Base-by-base conservation (phyloP, 1,140 invertebrate genomes). In the Bombus confusus region DNA sequence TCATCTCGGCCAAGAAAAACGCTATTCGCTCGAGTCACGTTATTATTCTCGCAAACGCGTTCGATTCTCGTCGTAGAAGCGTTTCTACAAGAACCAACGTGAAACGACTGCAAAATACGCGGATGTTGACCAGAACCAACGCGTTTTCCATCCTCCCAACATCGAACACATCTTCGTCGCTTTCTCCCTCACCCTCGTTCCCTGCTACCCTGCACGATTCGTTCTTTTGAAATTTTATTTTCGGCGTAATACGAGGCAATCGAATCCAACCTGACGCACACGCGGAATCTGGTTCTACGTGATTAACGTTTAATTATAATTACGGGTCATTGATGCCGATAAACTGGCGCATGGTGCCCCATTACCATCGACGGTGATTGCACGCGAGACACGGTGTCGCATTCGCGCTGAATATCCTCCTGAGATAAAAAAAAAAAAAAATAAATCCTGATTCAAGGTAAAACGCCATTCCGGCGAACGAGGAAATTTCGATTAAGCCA, bases 251-350 rank as follows among this genome's bases (percentile, higher is more conserved):
- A 76, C 72, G 47, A 47, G 28, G 57, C 74, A 78, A 89, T 89
- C 87, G 87, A 75, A 72, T 88, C 39, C 79, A 72, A 34, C 74
- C 47, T 62, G 64, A 59, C 68, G n/a, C 87, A 52, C 85, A 62
- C 77, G 80, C 13, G 47, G 72, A 12, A 77, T 85, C 86, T 64
- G 83, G 31, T 86, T 79, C 77, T 74, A 78, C 64, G 79, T 88
- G 87, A 88, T 89, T 89, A 89, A 88, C 87, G 88, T 89, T 88
- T 86, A 88, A 89, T 88, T 88, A 89, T 88, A 89, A 89, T 88
- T 88, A 88, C 83, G 75, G 74, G 76, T 86, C 87, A 88, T 84
- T 78, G 87, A 89, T 76, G 83, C 79, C 79, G 88, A 89, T 88
- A 89, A 89, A 89, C 87, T 83, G 86, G 72, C 78, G 41, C 80